Conservation (phyloP, 1,140 invertebrate genomes). For the Hormaphis cornu region DNA sequence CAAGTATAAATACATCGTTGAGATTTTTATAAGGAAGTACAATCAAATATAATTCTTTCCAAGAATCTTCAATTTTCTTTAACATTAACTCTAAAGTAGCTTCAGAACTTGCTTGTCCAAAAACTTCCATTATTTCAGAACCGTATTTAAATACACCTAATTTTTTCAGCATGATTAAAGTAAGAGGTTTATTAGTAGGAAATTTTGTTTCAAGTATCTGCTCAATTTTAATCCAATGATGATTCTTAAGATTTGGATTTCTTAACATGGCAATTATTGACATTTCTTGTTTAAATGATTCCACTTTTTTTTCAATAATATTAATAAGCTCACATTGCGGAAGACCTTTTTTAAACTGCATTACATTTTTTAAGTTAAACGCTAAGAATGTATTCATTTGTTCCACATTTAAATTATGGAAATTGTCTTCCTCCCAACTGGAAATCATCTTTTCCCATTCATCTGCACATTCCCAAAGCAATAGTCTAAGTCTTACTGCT, state of each 20-base stretch:
- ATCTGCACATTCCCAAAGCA: slow-evolving; percentile 41
- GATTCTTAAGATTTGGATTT: slow-evolving; percentile 59
- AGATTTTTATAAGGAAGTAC: slow-evolving; percentile 66
- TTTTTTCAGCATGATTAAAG: slow-evolving; percentile 57
- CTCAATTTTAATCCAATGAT: slow-evolving; percentile 77
- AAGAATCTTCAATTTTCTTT: slow-evolving; percentile 69
- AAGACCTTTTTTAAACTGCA: slow-evolving; percentile 17
- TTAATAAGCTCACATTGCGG: background rate
- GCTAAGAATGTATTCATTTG: slow-evolving; percentile 6
- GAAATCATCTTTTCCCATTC: slow-evolving; percentile 41
- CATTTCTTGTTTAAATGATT: slow-evolving; percentile 45
- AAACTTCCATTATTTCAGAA: slow-evolving; percentile 69
- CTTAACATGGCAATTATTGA: slow-evolving; percentile 63
- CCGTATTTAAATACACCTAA: slow-evolving; percentile 59
- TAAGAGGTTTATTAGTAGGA: slow-evolving; percentile 50
- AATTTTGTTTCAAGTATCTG: slow-evolving; percentile 60
- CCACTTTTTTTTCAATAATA: slow-evolving; percentile 24
- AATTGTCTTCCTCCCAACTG: slow-evolving; percentile 4
- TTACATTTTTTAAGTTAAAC: slow-evolving; percentile 13
- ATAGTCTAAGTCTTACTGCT: slow-evolving; percentile 9
- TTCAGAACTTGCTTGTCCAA: slow-evolving; percentile 74
- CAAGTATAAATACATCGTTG: slow-evolving; percentile 72
- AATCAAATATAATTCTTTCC: slow-evolving; percentile 67
- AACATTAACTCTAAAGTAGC: slow-evolving; percentile 65
- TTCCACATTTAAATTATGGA: slow-evolving; percentile 11